Evolutionary conservation across 1,140 invertebrate genomes (phyloP), one percentile per base, ranked within the genome.

Genomic region (Zaprionus nigranus): DNA sequence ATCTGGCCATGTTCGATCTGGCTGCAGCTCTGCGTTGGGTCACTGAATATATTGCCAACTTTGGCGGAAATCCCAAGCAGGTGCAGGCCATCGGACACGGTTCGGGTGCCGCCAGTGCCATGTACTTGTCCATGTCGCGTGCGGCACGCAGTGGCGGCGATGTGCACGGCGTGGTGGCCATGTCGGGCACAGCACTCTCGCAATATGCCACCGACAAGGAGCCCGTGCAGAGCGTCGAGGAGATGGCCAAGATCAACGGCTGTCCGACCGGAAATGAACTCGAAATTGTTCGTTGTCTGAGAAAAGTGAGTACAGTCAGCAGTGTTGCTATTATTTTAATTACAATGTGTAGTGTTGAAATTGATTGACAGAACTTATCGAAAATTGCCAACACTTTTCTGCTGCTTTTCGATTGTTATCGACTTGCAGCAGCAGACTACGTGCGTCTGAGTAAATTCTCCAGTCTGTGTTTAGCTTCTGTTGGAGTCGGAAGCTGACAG

Each of bases 1-100:
- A 96, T 83, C 94, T 94, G 51, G 96, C 94, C 5, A 92, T 96
- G 70, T 94, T 96, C 92, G 96, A 97, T 80, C 95, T 96, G 93
- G 93, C 94, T 3, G 77, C 95, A 2, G 96, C 96, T 0, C 88
- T 96, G 3, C 93, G 94, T 63, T 96, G 95, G 95, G 93, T 96
- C 11, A 93, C 94, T 60, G 93, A 95, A 60, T 95, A 97, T 78
- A 95, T 95, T 79, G 93, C 91, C 43, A 94, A 94, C 68, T 97
- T 97, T 72, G 96, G 96, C 4, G 96, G 96, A 12, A 94, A 97
- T 93, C 94, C 95, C 0, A 93, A 94, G 13, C 93, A 94, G 78
- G 94, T 97, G 53, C 94, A 95, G 13, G 93, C 95, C 2, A 94
- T 95, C 75, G 96, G 96, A 1, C 95, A 96, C 70, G 96, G 95